Conservation (phyloP, 2,888 invertebrate species). For the Halictus quadricinctus region DNA sequence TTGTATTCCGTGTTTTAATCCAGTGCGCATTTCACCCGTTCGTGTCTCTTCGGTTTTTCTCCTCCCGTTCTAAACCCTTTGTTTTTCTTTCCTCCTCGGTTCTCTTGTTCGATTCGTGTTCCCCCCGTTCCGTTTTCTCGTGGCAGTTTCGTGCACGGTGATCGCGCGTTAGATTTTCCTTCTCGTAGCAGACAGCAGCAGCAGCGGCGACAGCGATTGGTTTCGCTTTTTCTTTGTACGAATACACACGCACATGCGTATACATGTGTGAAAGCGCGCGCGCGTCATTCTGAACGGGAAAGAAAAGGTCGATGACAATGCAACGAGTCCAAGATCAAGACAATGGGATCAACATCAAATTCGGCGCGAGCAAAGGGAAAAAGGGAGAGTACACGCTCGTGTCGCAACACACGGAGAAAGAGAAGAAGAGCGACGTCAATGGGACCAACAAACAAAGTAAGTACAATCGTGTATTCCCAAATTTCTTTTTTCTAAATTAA, state of each 20-base stretch:
- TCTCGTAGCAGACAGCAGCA: not conserved
- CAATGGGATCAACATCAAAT: conserved; percentile 80
- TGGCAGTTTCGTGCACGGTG: not conserved
- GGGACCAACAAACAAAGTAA: conserved; percentile 72
- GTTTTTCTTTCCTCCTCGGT: conserved; percentile 8
- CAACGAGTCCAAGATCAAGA: conserved; percentile 78
- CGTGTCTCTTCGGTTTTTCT: not conserved
- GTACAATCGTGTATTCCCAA: not conserved
- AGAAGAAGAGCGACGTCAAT: conserved; percentile 62
- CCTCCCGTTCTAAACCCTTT: not conserved
- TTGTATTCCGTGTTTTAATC: conserved; percentile 20
- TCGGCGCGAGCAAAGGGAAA: conserved; percentile 71
- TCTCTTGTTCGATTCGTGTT: not conserved
- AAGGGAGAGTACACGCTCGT: conserved; percentile 77
- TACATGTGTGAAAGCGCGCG: conserved; percentile 33
- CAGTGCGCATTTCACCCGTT: not conserved
- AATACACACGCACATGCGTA: conserved; percentile 24
- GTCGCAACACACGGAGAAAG: conserved; percentile 62
- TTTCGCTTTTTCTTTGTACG: conserved; percentile 48
- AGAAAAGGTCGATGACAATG: conserved; percentile 71
- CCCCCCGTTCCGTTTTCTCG: not conserved
- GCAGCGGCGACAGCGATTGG: conserved; percentile 14
- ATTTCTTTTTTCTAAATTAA: not conserved
- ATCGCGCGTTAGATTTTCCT: conserved; percentile 29
- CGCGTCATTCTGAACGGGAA: conserved; percentile 40